A percentile compares a stretch with the other conserved stretches of the same genome.
Conservation (phyloP, 2,797 vertebrate genomes). For the Limosa lapponica region DNA sequence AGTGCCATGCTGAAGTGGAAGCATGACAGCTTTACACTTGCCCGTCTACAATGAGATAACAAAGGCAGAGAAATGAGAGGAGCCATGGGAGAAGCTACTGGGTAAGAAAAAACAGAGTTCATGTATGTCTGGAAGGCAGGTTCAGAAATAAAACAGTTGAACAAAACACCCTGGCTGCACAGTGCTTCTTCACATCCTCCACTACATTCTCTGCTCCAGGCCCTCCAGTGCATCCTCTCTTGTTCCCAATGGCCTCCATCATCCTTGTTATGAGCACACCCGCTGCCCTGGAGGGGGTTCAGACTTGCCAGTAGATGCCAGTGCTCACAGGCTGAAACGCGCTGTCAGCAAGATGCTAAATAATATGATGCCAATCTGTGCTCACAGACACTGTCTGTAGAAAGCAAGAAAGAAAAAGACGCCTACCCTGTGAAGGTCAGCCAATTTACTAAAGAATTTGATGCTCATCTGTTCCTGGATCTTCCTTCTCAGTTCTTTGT, state of each 20-base stretch:
- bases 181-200: neutral
- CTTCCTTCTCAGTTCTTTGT: neutral
- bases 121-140: neutral
- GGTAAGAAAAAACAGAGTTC: neutral
- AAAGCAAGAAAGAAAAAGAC: neutral
- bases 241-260: neutral
- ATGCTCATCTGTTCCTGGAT: neutral
- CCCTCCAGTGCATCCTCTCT: neutral
- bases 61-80: neutral
- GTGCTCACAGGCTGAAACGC: neutral
- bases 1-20: neutral
- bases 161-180: neutral
- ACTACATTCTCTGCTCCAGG: neutral
- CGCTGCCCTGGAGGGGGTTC: neutral
- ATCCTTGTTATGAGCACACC: neutral
- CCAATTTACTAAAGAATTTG: neutral
- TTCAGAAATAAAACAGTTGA: neutral
- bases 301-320: neutral
- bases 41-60: neutral
- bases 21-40: neutral
- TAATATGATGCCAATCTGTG: neutral
- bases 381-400: neutral
- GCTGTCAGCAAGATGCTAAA: neutral
- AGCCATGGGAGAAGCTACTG: neutral
- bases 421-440: neutral